Evolutionary conservation across 2,797 vertebrate genomes (phyloP), one percentile per base, ranked within the genome.

Genomic region (Garrulus glandarius): DNA sequence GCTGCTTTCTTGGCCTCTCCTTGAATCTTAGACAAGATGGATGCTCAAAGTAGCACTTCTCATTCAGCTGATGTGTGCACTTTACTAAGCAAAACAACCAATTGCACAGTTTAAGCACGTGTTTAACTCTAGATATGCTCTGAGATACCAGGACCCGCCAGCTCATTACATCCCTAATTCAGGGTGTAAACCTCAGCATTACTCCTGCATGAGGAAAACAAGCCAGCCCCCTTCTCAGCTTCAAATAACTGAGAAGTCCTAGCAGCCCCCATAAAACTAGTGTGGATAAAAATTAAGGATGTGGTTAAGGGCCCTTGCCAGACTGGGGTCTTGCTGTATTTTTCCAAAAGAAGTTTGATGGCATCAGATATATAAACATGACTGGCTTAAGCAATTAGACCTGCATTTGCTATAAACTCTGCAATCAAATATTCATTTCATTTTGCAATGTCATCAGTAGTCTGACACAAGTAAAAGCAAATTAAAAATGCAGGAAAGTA

Each of bases 401-500:
- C 77, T 49, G 63, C 80, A 86, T 92, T 94, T 71, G 64, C 76
- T 93, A 95, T 36, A 84, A 97, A 87, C 34, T 55, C 55, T 59
- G 56, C 82, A 81, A 94, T 87, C 79, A 91, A 69, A 85, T 87
- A 81, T 79, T 91, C 76, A 84, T 91, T 92, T 92, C 32, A 92
- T 91, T 95, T 79, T 93, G 43, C 83, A 68, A 41, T 83, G 64
- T 56, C 53, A 92, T 88, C 91, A 90, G 53, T 59, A 94, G 92
- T 65, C 87, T 92, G 47, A 92, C 59, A 94, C 1, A 34, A 93
- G 76, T 55, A 86, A 65, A 84, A 72, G 63, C 76, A 86, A 93
- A 91, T 90, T 88, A 91, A 92, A 94, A 91, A 88, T 79, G 72
- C 76, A 93, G 19, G n/a, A 26, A 91, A 68, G 65, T 36, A 80